Base-by-base conservation (phyloP, 2,888 invertebrate genomes). In the Epinotia bilunana region DNA sequence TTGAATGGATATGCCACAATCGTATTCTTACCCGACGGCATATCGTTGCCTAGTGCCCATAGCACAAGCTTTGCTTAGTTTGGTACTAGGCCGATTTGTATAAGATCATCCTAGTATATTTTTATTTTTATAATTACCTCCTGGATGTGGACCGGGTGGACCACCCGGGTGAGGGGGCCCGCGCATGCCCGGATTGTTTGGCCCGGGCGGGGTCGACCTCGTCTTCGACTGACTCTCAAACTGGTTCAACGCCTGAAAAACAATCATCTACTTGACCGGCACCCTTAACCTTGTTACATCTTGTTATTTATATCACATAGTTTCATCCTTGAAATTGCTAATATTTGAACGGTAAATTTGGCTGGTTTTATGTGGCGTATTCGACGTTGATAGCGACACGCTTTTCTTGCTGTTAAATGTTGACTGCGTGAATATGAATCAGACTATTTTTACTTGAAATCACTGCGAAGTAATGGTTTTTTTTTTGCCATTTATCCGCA, bases 201-300 rank as follows among this genome's bases (percentile, higher is more conserved):
- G 96, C n/a, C 94, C 95, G 67, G 97, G 96, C 63, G 98, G 98
- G 23, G 97, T 96, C 46, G 98, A 97, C 79, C 98, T 95, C 46
- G 98, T 98, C 95, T 98, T 98, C 80, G 98, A 98, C 91, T 98
- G 97, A 88, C 98, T 97, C 93, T 98, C 98, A 92, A 98, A 98
- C 94, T 98, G 96, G 88, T 96, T 96, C 80, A 96, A 89, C 39
- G 96, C 96, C 91, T 94, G 76, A 77, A 74, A 79, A 73, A 79
- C 73, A 85, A 83, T 73, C 80, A 39, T 76, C 77, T 55, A n/a
- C 57, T 65, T 65, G 62, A 74, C 69, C 43, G 65, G 16, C 43
- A n/a, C 63, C 68, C 69, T 69, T 64, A 16, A 69, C 57, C 39
- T 43, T 64, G 16, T 18, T 4, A 23, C 68, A 68, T 0, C 16